Base-by-base conservation (phyloP, 1,140 invertebrate genomes). In the Lerema accius region DNA sequence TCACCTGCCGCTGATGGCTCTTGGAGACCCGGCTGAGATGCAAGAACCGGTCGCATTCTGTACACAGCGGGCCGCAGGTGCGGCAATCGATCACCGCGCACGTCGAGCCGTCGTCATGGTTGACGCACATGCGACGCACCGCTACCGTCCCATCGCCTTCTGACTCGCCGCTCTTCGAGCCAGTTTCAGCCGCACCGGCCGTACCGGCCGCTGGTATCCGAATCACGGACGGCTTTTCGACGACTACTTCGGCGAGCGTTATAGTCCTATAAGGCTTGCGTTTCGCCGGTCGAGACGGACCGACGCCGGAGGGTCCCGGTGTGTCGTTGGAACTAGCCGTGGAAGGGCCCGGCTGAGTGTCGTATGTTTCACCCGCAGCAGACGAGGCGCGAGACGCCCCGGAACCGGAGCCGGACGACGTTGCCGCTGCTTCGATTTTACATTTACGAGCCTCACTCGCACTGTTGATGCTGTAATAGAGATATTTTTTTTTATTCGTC, bases 81-180 rank as follows among this genome's bases (percentile, higher is more conserved):
- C 95, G 95, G 84, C 98, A 99, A 59, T 97, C 95, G 43, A 99
- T 97, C 39, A 99, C 96, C 0, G 98, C 98, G 0, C 95, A 93
- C 0, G 98, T 99, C 78, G 97, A 95, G 0, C 97, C 97, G 84
- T 99, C 98, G 82, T 99, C 98, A 84, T 99, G 98, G 88, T 99
- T 99, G 48, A 94, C 95, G 91, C 98, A 99, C 4, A 92, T 86
- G 0, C 92, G 82, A 1, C 63, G 48, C 16, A 84, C 82, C 0
- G 63, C 39, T 13, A 42, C 62, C 0, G 65, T 53, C 14, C 19
- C 0, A 19, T 46, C 2, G 39, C 10, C 7, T 3, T 23, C 4
- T 13, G 14, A 7, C 9, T 13, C n/a, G 40, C 7, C 0, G 28
- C 10, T n/a, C 0, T 39, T 56, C 17, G 32, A 9, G 11, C 13